Percentiles rank a stretch among this genome's conserved stretches.
Conservation (phyloP, 2,797 vertebrate genomes). For the Sandelia bainsii region DNA sequence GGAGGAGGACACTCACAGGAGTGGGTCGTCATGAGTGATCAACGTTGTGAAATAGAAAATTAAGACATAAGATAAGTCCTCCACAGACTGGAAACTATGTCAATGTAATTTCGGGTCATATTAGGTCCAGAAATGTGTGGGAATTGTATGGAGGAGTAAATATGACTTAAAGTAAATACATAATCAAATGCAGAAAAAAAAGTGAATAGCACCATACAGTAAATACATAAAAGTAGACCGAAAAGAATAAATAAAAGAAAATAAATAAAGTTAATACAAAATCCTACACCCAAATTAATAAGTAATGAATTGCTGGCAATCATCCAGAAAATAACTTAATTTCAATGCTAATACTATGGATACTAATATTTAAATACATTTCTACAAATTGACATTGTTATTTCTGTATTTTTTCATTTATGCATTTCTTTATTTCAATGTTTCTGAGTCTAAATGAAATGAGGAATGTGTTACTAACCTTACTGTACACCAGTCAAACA, state of each 20-base stretch:
- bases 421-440: not conserved
- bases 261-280: not conserved
- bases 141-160: not conserved
- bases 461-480: not conserved
- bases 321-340: too few relatives aligned
- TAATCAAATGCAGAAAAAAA: conserved; percentile 1
- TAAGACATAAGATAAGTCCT: not conserved
- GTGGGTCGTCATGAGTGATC: conserved; percentile 25
- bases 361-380: too few relatives aligned
- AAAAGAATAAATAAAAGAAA: not conserved
- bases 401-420: not conserved
- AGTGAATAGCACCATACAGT: not conserved
- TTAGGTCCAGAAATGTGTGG: not conserved
- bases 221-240: too few relatives aligned
- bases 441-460: not conserved
- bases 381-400: too few relatives aligned
- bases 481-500: too few relatives aligned
- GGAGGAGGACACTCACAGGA: not conserved
- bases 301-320: too few relatives aligned
- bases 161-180: not conserved
- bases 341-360: too few relatives aligned
- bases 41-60: conserved; percentile 25
- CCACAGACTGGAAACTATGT: not conserved
- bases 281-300: too few relatives aligned
- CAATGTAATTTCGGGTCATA: not conserved